phyloP scores from a whole-genome alignment of 2,113 vertebrate genomes.

The Cyanistes caeruleus region DNA sequence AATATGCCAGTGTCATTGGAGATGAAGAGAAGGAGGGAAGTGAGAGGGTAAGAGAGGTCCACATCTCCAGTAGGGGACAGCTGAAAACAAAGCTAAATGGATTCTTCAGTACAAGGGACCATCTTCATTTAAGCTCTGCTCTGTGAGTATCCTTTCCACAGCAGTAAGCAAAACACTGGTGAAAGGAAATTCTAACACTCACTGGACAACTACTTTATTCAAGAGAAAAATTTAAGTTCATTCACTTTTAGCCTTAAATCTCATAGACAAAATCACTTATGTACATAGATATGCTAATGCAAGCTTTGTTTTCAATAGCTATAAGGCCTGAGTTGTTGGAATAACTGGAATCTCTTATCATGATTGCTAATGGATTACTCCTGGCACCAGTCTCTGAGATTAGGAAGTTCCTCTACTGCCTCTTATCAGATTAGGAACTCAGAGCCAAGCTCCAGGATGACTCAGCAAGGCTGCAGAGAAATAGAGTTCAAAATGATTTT shows the following conservation, averaged over 20 bases:
- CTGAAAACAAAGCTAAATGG: neutral
- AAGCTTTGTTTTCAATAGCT: neutral
- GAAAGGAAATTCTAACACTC: neutral
- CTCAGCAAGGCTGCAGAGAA: neutral
- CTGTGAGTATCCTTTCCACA: neutral
- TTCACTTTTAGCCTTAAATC: neutral
- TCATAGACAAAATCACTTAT: neutral
- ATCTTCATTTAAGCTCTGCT: neutral
- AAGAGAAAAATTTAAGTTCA: neutral
- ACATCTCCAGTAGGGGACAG: neutral
- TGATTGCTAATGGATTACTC: neutral
- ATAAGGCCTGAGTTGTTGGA: neutral
- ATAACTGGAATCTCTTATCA: neutral
- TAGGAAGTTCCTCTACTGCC: neutral
- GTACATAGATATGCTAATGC: neutral
- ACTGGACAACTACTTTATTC: neutral
- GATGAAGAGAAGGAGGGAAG: neutral
- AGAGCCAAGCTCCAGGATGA: neutral
- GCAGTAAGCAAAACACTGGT: neutral
- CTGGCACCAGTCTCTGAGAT: neutral
- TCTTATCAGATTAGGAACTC: neutral
- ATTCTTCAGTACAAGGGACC: neutral
- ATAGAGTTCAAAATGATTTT: neutral
- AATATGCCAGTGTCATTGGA: neutral
- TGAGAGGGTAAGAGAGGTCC: neutral